Evolutionary conservation across 2,113 vertebrate species (phyloP).

Genomic region (Sander vitreus): DNA sequence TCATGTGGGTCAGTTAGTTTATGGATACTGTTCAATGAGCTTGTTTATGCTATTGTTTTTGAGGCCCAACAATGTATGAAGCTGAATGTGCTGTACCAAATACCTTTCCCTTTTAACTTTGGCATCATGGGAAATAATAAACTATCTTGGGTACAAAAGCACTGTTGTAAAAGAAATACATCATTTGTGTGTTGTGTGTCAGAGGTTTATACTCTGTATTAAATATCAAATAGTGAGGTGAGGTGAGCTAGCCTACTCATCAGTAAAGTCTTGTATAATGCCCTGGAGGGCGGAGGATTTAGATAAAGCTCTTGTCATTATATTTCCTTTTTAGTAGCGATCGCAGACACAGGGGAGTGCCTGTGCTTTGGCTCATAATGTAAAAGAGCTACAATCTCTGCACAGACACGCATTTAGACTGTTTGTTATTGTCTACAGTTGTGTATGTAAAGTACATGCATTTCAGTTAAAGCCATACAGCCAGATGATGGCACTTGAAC

Average conservation of each 20-base stretch:
- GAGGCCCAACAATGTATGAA: slow-evolving; percentile 12
- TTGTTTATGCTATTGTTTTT: slow-evolving; percentile 40
- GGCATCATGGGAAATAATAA: not conserved
- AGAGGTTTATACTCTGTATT: slow-evolving; percentile 25
- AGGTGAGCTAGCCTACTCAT: slow-evolving; percentile 23
- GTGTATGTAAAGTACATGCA: not conserved
- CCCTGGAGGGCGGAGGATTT: slow-evolving; percentile 54
- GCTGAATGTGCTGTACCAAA: not conserved
- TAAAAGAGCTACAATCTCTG: slow-evolving; percentile 45
- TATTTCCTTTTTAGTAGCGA: slow-evolving; percentile 49
- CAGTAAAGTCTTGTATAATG: slow-evolving; percentile 43
- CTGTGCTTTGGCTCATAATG: slow-evolving; percentile 29
- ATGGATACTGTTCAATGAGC: slow-evolving; percentile 37
- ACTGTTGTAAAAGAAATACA: slow-evolving; percentile 10
- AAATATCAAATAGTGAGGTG: slow-evolving; percentile 31
- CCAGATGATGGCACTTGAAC: slow-evolving; percentile 7
- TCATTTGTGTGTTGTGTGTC: slow-evolving; percentile 21
- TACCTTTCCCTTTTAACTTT: slow-evolving; percentile 42
- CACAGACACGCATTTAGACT: slow-evolving; percentile 30
- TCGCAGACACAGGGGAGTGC: slow-evolving; percentile 35
- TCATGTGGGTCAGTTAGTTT: slow-evolving; percentile 63
- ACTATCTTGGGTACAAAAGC: slow-evolving; percentile 10
- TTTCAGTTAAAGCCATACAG: not conserved
- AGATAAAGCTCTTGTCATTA: slow-evolving; percentile 49
- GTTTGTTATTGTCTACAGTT: slow-evolving; percentile 35